phyloP scores from a whole-genome alignment of 2,797 vertebrate genomes.

The Vultur gryphus region DNA sequence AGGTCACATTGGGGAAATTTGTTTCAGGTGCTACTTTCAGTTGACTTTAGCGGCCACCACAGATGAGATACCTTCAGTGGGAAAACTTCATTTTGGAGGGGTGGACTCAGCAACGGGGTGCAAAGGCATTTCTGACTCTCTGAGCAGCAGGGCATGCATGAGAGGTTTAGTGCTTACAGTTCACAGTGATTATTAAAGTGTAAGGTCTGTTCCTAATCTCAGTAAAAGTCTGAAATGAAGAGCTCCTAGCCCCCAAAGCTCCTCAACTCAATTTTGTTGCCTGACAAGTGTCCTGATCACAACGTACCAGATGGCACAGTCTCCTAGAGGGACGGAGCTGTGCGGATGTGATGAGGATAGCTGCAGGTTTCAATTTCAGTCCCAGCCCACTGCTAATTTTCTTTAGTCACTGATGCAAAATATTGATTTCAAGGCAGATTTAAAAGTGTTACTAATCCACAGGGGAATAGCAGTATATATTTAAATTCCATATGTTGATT shows the following conservation, averaged over 20 bases:
- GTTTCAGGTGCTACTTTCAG: not conserved
- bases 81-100: not conserved
- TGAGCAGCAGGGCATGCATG: not conserved
- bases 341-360: not conserved
- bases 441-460: conserved; percentile 42
- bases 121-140: not conserved
- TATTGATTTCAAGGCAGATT: conserved; percentile 64
- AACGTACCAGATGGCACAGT: not conserved
- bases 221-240: not conserved
- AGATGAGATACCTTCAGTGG: not conserved
- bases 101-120: not conserved
- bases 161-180: not conserved
- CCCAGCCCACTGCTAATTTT: conserved; percentile 43
- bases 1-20: not conserved
- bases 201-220: not conserved
- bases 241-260: not conserved
- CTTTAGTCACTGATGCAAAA: conserved; percentile 62
- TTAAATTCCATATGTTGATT: conserved; percentile 63
- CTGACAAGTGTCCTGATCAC: not conserved
- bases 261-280: not conserved
- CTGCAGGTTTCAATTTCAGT: conserved; percentile 43
- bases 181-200: not conserved
- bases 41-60: not conserved
- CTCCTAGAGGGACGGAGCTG: not conserved
- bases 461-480: not conserved